phyloP scores from a whole-genome alignment of 2,888 invertebrate species.

The Lysandra bellargus region DNA sequence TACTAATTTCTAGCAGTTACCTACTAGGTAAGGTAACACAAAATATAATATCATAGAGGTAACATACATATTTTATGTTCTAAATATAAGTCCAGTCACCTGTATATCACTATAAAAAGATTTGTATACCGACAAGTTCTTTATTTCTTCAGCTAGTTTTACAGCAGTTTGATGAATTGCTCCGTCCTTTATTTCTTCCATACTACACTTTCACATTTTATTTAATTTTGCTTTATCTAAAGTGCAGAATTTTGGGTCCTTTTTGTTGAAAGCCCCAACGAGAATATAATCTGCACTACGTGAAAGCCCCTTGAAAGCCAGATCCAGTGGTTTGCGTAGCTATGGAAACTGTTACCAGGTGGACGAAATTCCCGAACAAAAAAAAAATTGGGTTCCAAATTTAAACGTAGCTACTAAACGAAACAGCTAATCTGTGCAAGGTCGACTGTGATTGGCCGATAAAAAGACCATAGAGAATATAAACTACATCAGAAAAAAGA shows the following conservation, averaged over 20 bases:
- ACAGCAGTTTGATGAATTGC: constrained; percentile 87
- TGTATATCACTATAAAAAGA: constrained; percentile 89
- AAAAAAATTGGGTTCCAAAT: no score
- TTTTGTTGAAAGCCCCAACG: background rate
- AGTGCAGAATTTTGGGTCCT: constrained; percentile 32
- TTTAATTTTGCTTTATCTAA: constrained; percentile 34
- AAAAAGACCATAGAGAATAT: no score
- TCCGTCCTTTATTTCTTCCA: constrained; percentile 81
- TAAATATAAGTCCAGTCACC: constrained; percentile 65
- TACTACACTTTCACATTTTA: constrained; percentile 44
- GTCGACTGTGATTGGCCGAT: no score
- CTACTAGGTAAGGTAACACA: no score
- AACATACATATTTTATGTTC: no score
- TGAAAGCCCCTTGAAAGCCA: background rate
- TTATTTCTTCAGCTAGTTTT: constrained; percentile 90
- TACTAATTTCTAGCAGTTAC: no score
- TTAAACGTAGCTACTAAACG: no score
- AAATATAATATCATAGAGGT: no score
- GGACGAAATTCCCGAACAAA: no score
- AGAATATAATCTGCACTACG: no score
- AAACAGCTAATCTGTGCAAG: no score
- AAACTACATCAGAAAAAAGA: no score
- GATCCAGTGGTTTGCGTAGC: background rate
- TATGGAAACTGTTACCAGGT: background rate
- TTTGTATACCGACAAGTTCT: constrained; percentile 87